These are phyloP conservation scores for Campoletis raptor DNA, from an alignment of 2,888 invertebrate genomes.

Conservation along the genomic window DNA sequence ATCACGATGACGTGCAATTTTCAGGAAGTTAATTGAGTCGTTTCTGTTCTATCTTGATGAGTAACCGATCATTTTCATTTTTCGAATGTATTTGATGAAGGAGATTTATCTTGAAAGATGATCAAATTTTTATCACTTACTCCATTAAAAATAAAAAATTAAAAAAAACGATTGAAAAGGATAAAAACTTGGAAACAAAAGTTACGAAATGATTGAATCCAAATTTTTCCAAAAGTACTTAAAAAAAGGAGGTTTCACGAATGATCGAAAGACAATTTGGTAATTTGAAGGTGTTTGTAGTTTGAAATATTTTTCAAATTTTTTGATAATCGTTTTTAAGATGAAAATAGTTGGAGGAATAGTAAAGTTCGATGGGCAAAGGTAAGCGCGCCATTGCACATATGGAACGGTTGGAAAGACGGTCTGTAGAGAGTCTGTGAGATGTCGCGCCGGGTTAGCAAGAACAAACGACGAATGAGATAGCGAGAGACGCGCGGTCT, in stretches of 20 bases:
- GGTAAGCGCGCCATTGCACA: constrained; percentile 18
- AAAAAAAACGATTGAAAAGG: too few relatives aligned
- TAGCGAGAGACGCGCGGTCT: constrained; percentile 77
- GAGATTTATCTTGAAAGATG: not conserved
- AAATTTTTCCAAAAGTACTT: too few relatives aligned
- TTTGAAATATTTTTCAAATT: constrained; percentile 17
- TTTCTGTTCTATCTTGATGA: not conserved
- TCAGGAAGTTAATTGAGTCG: not conserved
- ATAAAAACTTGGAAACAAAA: too few relatives aligned
- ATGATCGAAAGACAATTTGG: not conserved
- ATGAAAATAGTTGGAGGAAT: not conserved
- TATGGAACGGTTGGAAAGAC: constrained; percentile 72
- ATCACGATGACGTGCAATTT: not conserved
- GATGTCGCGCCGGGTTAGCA: constrained; percentile 83
- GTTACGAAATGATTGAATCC: not conserved
- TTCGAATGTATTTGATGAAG: not conserved
- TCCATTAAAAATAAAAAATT: too few relatives aligned
- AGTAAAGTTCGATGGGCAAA: constrained; percentile 35
- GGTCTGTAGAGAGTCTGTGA: constrained; percentile 78
- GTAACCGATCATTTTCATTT: not conserved
- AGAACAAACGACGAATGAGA: constrained; percentile 80
- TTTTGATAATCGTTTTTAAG: constrained; percentile 20
- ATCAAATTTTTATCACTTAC: not conserved
- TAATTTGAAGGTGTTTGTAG: not conserved
- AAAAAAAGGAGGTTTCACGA: not conserved